Percentiles rank a stretch among this genome's conserved stretches.
phyloP scores from a whole-genome alignment of 2,888 invertebrate genomes.

The Caprella mutica region DNA sequence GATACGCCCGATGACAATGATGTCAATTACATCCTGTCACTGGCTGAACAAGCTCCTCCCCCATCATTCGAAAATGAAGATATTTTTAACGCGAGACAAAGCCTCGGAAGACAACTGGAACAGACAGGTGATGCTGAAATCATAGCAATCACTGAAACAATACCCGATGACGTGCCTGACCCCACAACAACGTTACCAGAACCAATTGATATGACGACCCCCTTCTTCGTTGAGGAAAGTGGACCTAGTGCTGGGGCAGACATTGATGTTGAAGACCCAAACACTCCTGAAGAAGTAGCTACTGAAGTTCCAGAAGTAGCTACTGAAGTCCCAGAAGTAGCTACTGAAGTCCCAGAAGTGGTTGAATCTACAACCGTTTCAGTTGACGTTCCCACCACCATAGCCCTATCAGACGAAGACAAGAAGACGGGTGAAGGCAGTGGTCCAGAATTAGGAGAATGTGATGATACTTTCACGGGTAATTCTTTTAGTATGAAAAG shows the following conservation, averaged over 20 bases:
- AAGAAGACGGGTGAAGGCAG: not conserved
- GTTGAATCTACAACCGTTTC: too few species aligned
- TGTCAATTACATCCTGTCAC: conserved; percentile 18
- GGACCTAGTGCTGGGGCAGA: too few species aligned
- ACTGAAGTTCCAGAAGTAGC: too few species aligned
- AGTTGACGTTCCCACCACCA: not conserved
- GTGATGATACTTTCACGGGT: conserved; percentile 12
- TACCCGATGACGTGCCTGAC: too few species aligned
- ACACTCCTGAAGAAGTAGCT: too few species aligned
- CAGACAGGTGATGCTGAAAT: not conserved
- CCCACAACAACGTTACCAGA: too few species aligned
- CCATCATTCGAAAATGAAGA: not conserved
- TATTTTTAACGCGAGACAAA: not conserved
- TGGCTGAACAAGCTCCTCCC: conserved; percentile 11
- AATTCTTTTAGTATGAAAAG: conserved; percentile 15
- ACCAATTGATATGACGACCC: too few species aligned
- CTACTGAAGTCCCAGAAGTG: not conserved
- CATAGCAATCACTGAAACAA: too few species aligned
- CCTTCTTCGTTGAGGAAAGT: too few species aligned
- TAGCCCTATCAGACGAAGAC: not conserved
- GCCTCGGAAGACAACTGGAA: not conserved
- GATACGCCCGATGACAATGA: not conserved
- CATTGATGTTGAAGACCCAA: too few species aligned
- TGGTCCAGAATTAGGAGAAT: not conserved
- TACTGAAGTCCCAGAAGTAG: not conserved